phyloP scores from a whole-genome alignment of 37 sponge, comb jelly and placozoan species.

The Tethya wilhelma region DNA sequence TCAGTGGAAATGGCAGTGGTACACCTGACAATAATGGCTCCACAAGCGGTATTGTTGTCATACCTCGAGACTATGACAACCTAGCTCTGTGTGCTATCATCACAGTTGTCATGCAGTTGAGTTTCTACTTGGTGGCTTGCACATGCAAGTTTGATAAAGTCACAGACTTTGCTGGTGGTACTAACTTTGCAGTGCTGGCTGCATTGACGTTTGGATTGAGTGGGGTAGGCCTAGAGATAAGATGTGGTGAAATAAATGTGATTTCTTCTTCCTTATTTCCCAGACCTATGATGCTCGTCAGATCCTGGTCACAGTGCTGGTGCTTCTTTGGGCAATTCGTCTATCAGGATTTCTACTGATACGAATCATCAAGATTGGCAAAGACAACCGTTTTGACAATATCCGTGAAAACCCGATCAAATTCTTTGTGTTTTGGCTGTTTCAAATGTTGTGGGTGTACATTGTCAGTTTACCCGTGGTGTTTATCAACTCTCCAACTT shows the following conservation, averaged over 20 bases:
- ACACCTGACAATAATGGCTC: too few relatives aligned
- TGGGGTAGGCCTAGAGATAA: too few relatives aligned
- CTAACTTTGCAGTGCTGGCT: constrained; percentile 53
- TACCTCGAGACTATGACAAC: constrained; percentile 38
- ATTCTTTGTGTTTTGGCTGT: constrained; percentile 56
- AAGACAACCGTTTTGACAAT: constrained; percentile 60
- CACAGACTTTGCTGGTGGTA: constrained; percentile 47
- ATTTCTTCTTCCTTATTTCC: too few relatives aligned
- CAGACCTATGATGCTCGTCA: constrained; percentile 38
- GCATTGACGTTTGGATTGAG: constrained; percentile 33
- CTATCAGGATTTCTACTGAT: constrained; percentile 51
- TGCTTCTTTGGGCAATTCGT: constrained; percentile 46
- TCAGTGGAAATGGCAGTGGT: too few relatives aligned
- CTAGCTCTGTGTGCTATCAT: constrained; percentile 40
- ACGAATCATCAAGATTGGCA: constrained; percentile 51
- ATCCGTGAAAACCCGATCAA: constrained; percentile 50
- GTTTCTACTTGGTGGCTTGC: constrained; percentile 45
- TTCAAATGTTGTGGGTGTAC: constrained; percentile 62
- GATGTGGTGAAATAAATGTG: background rate
- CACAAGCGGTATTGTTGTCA: constrained; percentile 6
- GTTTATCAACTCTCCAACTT: constrained; percentile 39
- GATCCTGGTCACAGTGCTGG: constrained; percentile 44
- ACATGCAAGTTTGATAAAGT: constrained; percentile 51
- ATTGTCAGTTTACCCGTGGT: constrained; percentile 45
- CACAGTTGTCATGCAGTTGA: constrained; percentile 36